phyloP scores from a whole-genome alignment of 2,113 vertebrate species.

The Aegypius monachus region DNA sequence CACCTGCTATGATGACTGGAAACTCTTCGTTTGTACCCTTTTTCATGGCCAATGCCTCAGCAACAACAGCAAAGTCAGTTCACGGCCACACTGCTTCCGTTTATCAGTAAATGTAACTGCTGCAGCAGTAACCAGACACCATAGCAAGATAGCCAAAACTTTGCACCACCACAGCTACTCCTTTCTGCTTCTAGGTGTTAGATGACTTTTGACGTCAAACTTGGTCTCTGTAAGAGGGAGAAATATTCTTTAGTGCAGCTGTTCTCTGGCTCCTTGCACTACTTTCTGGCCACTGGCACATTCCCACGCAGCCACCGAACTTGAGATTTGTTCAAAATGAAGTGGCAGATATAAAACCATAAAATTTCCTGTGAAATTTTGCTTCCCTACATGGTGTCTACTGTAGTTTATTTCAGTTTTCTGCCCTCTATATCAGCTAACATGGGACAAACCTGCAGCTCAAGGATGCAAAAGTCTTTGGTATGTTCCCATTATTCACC shows the following conservation, averaged over 20 bases:
- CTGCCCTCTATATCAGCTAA: background rate
- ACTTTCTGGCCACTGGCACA: background rate
- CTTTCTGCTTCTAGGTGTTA: background rate
- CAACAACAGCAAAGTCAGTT: background rate
- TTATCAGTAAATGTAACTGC: background rate
- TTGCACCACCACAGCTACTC: background rate
- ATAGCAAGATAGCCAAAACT: background rate
- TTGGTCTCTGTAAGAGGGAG: background rate
- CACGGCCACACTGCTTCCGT: background rate
- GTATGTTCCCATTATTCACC: background rate
- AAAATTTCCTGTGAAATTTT: background rate
- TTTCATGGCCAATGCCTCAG: background rate
- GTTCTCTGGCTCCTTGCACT: background rate
- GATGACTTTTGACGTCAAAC: background rate
- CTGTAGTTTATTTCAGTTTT: background rate
- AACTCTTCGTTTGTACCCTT: background rate
- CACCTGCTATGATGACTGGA: background rate
- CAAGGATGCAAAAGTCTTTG: background rate
- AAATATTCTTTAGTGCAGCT: background rate
- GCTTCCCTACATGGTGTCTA: background rate
- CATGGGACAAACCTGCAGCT: background rate
- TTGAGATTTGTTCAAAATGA: background rate
- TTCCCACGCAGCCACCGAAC: background rate
- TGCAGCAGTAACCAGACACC: background rate
- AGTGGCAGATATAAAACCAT: rapidly evolving